phyloP scores from a whole-genome alignment of 23 tunicate species.

The Styela clava region DNA sequence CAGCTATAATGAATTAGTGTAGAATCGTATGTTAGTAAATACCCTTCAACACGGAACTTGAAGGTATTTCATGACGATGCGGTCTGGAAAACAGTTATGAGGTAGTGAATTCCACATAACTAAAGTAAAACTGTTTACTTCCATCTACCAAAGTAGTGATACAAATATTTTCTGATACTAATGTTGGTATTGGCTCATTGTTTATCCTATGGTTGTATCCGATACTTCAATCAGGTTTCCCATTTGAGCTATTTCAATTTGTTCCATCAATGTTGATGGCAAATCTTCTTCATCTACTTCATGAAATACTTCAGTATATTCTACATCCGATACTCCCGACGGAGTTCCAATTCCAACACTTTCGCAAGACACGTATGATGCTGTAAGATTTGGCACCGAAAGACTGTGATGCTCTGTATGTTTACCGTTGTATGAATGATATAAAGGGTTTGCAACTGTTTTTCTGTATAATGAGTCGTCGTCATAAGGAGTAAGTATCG shows the following conservation, averaged over 20 bases:
- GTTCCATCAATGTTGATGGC: not conserved
- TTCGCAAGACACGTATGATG: not conserved
- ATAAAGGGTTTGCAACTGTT: not conserved
- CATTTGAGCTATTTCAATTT: constrained; percentile 13
- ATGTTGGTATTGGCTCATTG: too few relatives aligned
- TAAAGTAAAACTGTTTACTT: too few relatives aligned
- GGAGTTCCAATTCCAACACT: not conserved
- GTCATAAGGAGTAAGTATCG: not conserved
- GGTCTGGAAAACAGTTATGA: too few relatives aligned
- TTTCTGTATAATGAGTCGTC: not conserved
- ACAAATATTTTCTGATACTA: too few relatives aligned
- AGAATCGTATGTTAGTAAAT: too few relatives aligned
- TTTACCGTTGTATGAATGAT: not conserved
- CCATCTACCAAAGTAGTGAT: too few relatives aligned
- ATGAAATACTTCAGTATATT: not conserved
- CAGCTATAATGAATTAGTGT: too few relatives aligned
- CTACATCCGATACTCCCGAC: not conserved
- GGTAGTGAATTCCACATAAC: too few relatives aligned
- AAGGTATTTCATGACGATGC: too few relatives aligned
- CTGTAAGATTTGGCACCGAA: not conserved
- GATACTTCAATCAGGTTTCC: constrained; percentile 17
- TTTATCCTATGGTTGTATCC: not conserved
- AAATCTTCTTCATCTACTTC: constrained; percentile 4
- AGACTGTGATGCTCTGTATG: not conserved
- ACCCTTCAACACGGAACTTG: too few relatives aligned